Evolutionary conservation across 2,888 invertebrate species (phyloP).

Genomic region (Globia sparganii): DNA sequence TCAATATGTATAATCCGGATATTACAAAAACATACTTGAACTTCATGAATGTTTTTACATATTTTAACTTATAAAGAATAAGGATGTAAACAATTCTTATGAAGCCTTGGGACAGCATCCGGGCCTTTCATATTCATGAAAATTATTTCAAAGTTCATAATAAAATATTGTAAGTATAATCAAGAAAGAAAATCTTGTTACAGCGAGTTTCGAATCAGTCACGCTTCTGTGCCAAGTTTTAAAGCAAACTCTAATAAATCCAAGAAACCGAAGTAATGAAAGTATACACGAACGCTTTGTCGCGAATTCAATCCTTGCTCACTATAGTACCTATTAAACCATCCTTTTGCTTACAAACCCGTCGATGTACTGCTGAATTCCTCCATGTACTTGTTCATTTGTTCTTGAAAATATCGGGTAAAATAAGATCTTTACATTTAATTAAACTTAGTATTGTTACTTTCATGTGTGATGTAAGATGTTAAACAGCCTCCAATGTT

Average conservation of each 20-base stretch:
- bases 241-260: slow-evolving; percentile 51
- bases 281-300: slow-evolving; percentile 26
- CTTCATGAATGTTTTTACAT: slow-evolving; percentile 45
- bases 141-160: slow-evolving; percentile 31
- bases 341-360: background rate
- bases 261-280: slow-evolving; percentile 7
- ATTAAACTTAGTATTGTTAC: slow-evolving; percentile 40
- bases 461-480: slow-evolving; percentile 31
- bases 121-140: slow-evolving; percentile 34
- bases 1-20: slow-evolving; percentile 14
- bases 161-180: slow-evolving; percentile 46
- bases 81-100: slow-evolving; percentile 37
- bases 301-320: slow-evolving; percentile 32
- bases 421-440: slow-evolving; percentile 41
- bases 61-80: slow-evolving; percentile 9
- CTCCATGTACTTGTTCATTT: background rate
- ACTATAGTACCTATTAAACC: background rate
- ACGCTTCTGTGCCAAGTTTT: slow-evolving; percentile 56
- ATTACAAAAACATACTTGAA: slow-evolving; percentile 30
- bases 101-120: slow-evolving; percentile 41
- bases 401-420: slow-evolving; percentile 15
- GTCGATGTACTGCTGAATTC: slow-evolving; percentile 3
- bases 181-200: slow-evolving; percentile 56
- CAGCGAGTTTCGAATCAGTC: slow-evolving; percentile 62
- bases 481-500: slow-evolving; percentile 17